A percentile compares a stretch with the other conserved stretches of the same genome.
Conservation (phyloP, 2,113 vertebrate genomes). For the Carassius auratus region DNA sequence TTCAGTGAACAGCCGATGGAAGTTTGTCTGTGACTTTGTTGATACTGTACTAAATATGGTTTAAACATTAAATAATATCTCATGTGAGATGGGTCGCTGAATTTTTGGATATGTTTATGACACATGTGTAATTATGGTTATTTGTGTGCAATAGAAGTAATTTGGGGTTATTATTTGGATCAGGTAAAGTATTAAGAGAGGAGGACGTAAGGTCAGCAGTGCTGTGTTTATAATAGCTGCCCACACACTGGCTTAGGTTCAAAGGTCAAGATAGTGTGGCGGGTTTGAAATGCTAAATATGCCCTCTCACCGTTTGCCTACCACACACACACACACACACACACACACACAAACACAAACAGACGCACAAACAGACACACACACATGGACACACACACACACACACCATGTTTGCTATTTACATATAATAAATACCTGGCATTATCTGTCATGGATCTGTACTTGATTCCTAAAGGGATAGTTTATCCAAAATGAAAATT, state of each 20-base stretch:
- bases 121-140: background rate
- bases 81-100: background rate
- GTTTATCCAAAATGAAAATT: background rate
- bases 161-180: background rate
- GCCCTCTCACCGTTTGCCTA: background rate
- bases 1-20: background rate
- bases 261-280: slow-evolving; percentile 14
- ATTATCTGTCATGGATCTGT: background rate
- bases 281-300: background rate
- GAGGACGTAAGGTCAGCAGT: background rate
- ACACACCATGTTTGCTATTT: background rate
- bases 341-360: background rate
- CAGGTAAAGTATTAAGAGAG: background rate
- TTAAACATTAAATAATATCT: background rate
- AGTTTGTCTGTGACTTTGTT: background rate
- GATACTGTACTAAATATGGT: background rate
- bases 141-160: background rate
- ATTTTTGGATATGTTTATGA: background rate
- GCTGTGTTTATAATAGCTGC: slow-evolving; percentile 17
- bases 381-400: background rate
- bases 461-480: background rate
- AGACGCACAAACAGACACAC: background rate
- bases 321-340: background rate
- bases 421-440: background rate
- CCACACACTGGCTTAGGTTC: slow-evolving; percentile 8